Evolutionary conservation across 2,797 vertebrate species (phyloP).

Genomic region (Vespertilio murinus): DNA sequence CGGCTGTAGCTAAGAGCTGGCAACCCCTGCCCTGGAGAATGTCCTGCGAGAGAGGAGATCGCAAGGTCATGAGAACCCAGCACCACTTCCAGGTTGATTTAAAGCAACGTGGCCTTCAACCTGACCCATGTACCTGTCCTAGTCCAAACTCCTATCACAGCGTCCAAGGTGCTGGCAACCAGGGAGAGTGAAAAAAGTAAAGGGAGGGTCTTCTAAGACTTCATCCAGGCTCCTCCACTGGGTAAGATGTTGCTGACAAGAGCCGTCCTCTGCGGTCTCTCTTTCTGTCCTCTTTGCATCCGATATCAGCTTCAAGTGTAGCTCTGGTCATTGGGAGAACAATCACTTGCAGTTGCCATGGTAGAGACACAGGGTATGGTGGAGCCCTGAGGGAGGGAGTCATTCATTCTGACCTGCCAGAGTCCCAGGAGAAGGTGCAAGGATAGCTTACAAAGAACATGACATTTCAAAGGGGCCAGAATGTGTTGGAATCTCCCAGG

Average conservation of each 20-base stretch:
- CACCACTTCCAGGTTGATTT: neutral
- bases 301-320: neutral
- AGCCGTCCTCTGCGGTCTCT: neutral
- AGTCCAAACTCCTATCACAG: neutral
- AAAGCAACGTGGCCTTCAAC: neutral
- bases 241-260: neutral
- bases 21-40: neutral
- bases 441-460: neutral
- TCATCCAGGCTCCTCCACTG: neutral
- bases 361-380: neutral
- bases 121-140: neutral
- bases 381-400: neutral
- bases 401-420: neutral
- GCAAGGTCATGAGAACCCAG: neutral
- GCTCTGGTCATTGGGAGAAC: neutral
- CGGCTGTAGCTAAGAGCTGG: neutral
- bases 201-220: neutral
- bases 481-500: neutral
- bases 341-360: neutral
- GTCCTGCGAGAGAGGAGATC: neutral
- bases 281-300: neutral
- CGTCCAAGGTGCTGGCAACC: neutral
- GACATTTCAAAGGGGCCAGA: neutral
- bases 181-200: neutral
- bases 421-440: neutral